A percentile compares a stretch with the other conserved stretches of the same genome.
Evolutionary conservation across 2,797 vertebrate genomes (phyloP).

Genomic region (Enteromius thamalakanensis): DNA sequence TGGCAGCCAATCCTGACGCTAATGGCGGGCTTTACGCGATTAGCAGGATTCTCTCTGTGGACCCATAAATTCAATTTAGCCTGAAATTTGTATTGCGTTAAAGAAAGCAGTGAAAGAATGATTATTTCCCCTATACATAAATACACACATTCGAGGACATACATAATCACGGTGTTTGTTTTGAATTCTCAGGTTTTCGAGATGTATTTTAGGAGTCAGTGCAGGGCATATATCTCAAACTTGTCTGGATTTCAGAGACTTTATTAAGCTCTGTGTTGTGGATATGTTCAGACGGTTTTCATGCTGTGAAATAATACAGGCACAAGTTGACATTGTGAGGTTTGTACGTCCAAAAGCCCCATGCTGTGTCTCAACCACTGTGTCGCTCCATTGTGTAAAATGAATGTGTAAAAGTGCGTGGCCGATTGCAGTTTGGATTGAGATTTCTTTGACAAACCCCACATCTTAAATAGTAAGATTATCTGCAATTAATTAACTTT

Average conservation of each 20-base stretch:
- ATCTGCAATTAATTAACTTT: not conserved
- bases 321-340: constrained; percentile 54
- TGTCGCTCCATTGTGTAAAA: not conserved
- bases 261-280: constrained; percentile 68
- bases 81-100: constrained; percentile 70
- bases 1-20: constrained; percentile 55
- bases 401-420: constrained; percentile 8
- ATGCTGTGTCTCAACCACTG: constrained; percentile 27
- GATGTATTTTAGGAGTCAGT: constrained; percentile 63
- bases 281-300: constrained; percentile 63
- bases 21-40: constrained; percentile 69
- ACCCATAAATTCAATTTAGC: constrained; percentile 69
- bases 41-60: constrained; percentile 69
- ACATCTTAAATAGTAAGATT: not conserved
- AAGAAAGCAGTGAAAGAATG: constrained; percentile 74
- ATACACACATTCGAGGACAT: constrained; percentile 70
- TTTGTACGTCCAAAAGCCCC: constrained; percentile 44
- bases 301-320: constrained; percentile 62
- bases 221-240: constrained; percentile 62
- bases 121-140: constrained; percentile 71
- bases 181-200: constrained; percentile 64
- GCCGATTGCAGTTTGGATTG: not conserved
- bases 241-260: constrained; percentile 60
- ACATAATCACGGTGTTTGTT: constrained; percentile 71
- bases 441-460: constrained; percentile 14